Evolutionary conservation across 2,888 invertebrate species (phyloP), one percentile per base, ranked within the genome.

Genomic region (Alsophila aescularia): DNA sequence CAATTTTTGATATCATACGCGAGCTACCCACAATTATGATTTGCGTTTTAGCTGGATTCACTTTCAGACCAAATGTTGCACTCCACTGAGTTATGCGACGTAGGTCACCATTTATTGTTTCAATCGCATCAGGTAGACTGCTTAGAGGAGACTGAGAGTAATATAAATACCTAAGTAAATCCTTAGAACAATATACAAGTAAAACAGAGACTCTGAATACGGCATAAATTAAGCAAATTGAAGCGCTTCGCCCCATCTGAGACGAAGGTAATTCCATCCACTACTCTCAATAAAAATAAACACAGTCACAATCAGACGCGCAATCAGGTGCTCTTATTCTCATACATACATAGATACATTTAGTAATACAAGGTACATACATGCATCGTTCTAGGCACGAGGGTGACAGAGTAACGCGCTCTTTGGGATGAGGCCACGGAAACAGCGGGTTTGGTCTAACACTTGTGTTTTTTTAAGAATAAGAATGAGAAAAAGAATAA

Each of bases 241-340:
- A 65, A 62, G 60, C 62, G 61, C 10, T 64, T 55, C 62, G 39
- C 65, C 66, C 34, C 35, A 18, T 24, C 36, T 24, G 21, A 13
- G 27, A 37, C 18, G 70, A 41, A 77, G 77, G 82, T 81, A 77
- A 75, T 80, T 72, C 66, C 70, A 61, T 67, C 69, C 58, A 73
- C 73, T 77, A 72, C 69, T 69, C 62, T 62, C 75, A 75, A 80
- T 85, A 83, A 85, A 83, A 83, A 82, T 81, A 82, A 82, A 82
- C 82, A 77, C 72, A 59, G 74, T 73, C 75, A 77, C 83, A 81
- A 85, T 85, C 82, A 84, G 83, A 63, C 70, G 69, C 82, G 86
- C 87, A 89, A 89, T 89, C 89, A 89, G 89, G 89, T 89, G 87
- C 82, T 82, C 75, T 81, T 83, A 79, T 85, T 83, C 82, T 72